phyloP scores from a whole-genome alignment of 2,797 vertebrate species.

The Artibeus jamaicensis region DNA sequence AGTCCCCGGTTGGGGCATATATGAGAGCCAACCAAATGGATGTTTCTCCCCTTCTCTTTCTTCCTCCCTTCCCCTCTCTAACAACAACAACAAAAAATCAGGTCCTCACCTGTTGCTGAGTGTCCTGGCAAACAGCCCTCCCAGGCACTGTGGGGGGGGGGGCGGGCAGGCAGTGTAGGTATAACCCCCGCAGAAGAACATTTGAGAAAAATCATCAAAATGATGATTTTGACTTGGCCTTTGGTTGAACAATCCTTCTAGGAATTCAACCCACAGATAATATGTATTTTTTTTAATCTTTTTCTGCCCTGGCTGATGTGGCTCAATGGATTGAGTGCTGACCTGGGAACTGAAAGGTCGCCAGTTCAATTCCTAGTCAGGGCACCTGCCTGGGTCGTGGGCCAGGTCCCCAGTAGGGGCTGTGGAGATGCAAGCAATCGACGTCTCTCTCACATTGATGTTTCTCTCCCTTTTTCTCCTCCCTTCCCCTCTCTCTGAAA shows the following conservation, averaged over 20 bases:
- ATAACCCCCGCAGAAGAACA: neutral
- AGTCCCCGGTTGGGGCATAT: neutral
- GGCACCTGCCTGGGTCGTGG: too few relatives aligned
- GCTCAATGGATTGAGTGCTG: too few relatives aligned
- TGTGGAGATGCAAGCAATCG: too few relatives aligned
- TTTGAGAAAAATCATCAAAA: neutral
- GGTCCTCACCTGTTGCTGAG: neutral
- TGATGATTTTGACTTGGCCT: neutral
- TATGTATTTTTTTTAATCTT: too few relatives aligned
- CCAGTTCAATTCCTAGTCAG: too few relatives aligned
- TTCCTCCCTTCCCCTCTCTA: neutral
- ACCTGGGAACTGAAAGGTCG: too few relatives aligned
- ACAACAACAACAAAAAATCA: too few relatives aligned
- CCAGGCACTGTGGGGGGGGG: neutral
- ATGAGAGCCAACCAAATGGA: neutral
- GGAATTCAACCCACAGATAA: neutral
- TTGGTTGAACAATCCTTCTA: neutral
- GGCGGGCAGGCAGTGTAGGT: accelerated
- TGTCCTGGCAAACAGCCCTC: neutral
- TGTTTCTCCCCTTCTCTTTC: neutral
- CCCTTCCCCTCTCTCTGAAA: too few relatives aligned
- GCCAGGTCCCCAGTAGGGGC: too few relatives aligned
- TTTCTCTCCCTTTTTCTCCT: too few relatives aligned
- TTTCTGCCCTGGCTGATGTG: neutral
- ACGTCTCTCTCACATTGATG: too few relatives aligned